Base-by-base conservation (phyloP, 2,888 invertebrate genomes). In the Prenolepis imparis region DNA sequence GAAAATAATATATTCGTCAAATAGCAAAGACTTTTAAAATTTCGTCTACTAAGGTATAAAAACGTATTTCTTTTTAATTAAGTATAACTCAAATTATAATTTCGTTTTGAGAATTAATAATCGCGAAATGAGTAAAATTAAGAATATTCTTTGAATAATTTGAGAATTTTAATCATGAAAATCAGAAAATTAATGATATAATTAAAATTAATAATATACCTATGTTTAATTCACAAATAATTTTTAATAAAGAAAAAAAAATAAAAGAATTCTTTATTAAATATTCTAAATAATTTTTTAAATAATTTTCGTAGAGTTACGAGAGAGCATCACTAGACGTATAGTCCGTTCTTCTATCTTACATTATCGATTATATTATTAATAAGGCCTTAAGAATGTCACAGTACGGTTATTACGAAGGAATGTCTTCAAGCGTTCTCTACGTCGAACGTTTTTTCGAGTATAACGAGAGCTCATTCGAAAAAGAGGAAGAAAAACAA, bases 391-490 rank as follows among this genome's bases (percentile, higher is more conserved):
- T 92, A 92, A 77, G 93, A 94, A 94, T 94, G 94, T 94, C 93
- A 92, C 93, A 93, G 94, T 93, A 93, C 90, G 91, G 90, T 93
- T 93, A 92, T 91, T 92, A 93, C 90, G 88, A 93, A 92, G 94
- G 94, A 94, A 94, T 94, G 94, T 94, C 89, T 92, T 91, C 85
- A 90, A 91, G 90, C 89, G 90, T 91, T 89, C 87, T 82, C 89
- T 85, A 89, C 87, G 85, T 83, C 86, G 88, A 89, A 91, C 91
- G 88, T 86, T 82, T 78, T 78, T 88, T 90, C 74, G 87, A 88
- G 86, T 89, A 88, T 88, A 84, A 85, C 83, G 83, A 83, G 84
- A 82, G 32, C 63, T 67, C 81, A 84, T 90, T 90, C 87, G 74
- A 87, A 90, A 86, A 77, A 70, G 9, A 59, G 48, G 39, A n/a